Percentiles rank a stretch among this genome's conserved stretches.
phyloP scores from a whole-genome alignment of 2,888 invertebrate genomes.

The Rhyacophila evoluta region DNA sequence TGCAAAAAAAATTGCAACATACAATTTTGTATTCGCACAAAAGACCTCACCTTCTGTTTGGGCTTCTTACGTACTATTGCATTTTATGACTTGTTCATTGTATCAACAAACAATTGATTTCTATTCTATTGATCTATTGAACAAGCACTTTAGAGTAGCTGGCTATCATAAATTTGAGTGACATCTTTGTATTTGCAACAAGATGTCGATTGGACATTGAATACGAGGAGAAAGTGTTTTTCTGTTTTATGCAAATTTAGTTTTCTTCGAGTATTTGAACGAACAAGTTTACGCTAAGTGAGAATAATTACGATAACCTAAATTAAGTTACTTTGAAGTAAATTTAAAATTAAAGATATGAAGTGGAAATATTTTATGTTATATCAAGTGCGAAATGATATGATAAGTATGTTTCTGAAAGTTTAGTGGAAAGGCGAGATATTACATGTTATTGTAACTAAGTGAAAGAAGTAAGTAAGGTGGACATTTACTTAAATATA shows the following conservation, averaged over 20 bases:
- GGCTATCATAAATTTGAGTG: background rate
- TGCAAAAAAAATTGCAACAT: constrained; percentile 33
- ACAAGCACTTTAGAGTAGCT: background rate
- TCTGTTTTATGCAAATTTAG: background rate
- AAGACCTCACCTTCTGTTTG: constrained; percentile 48
- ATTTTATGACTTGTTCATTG: background rate
- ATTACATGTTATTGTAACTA: too few species aligned
- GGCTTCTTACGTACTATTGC: constrained; percentile 28
- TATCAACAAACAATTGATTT: background rate
- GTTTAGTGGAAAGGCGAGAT: too few species aligned
- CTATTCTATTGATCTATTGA: background rate
- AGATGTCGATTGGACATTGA: too few species aligned
- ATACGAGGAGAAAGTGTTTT: background rate
- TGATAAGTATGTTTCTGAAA: too few species aligned
- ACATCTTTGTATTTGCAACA: background rate
- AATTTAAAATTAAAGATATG: too few species aligned
- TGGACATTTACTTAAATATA: too few species aligned
- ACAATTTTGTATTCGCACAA: constrained; percentile 27
- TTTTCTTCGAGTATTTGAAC: background rate
- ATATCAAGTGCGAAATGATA: too few species aligned
- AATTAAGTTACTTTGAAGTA: too few species aligned
- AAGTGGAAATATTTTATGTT: too few species aligned
- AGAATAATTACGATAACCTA: too few species aligned
- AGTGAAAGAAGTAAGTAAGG: too few species aligned
- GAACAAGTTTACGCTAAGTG: too few species aligned